phyloP scores from a whole-genome alignment of 2,113 vertebrate genomes.

The Crotophaga sulcirostris region DNA sequence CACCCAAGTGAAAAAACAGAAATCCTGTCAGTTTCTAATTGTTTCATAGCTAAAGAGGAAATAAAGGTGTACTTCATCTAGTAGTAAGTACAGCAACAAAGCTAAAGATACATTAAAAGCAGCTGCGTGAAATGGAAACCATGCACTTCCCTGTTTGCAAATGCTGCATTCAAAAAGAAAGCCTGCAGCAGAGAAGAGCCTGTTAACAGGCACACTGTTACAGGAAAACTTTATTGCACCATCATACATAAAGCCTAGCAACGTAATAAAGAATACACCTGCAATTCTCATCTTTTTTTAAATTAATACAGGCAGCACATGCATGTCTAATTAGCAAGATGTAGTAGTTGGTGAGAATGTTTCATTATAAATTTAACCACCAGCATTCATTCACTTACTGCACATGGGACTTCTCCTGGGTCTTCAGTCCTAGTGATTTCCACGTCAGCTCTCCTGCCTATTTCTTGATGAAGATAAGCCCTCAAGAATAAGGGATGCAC shows the following conservation, averaged over 20 bases:
- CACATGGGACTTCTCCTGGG: too few relatives aligned
- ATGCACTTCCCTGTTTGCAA: not conserved
- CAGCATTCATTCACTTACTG: not conserved
- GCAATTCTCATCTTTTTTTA: not conserved
- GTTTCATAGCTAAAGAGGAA: not conserved
- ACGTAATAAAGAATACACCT: not conserved
- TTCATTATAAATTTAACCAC: not conserved
- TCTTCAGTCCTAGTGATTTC: not conserved
- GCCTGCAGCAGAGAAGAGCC: not conserved
- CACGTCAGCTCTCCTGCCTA: not conserved
- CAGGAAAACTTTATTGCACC: not conserved
- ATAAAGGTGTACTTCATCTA: not conserved
- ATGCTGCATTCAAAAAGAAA: rapidly evolving
- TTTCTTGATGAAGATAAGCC: not conserved
- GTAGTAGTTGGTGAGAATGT: not conserved
- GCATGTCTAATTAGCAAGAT: not conserved
- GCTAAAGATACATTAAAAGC: not conserved
- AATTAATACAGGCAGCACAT: not conserved
- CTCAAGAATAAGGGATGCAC: not conserved
- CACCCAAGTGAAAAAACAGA: not conserved
- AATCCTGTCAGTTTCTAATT: not conserved
- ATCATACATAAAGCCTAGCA: rapidly evolving
- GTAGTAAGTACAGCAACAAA: not conserved
- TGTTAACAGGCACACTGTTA: rapidly evolving
- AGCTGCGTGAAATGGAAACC: not conserved